phyloP scores from a whole-genome alignment of 1,140 invertebrate genomes.

The Temnothorax longispinosus region DNA sequence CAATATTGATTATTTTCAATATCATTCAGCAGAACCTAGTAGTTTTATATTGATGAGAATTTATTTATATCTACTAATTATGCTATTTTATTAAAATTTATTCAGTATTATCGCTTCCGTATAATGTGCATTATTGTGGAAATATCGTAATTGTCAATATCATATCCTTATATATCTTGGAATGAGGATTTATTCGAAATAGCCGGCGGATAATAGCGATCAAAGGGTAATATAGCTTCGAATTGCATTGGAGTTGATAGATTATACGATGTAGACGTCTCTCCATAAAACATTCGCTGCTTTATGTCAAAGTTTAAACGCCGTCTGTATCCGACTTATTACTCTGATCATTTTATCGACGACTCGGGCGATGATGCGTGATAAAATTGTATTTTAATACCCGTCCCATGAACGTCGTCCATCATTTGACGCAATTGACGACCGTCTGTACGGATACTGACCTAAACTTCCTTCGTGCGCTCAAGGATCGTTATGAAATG shows the following conservation, averaged over 20 bases:
- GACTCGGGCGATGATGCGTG: neutral
- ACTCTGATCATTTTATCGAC: neutral
- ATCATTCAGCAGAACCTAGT: neutral
- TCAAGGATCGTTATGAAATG: slow-evolving; percentile 73
- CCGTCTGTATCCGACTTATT: neutral
- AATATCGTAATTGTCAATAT: neutral
- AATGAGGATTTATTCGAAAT: neutral
- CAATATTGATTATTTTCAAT: no score
- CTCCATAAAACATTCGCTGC: slow-evolving; percentile 8
- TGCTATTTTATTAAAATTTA: neutral
- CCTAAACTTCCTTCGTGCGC: slow-evolving; percentile 49
- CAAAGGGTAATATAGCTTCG: neutral
- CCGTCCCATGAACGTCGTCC: neutral
- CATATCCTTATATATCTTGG: neutral
- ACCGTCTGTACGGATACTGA: slow-evolving; percentile 61
- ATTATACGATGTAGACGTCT: neutral
- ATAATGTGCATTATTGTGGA: neutral
- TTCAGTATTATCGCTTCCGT: neutral
- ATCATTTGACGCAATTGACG: slow-evolving; percentile 15
- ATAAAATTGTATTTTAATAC: slow-evolving; percentile 43
- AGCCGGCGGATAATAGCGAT: neutral
- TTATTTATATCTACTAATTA: neutral
- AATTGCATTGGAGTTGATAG: slow-evolving; percentile 15
- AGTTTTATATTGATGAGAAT: neutral
- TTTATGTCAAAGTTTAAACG: slow-evolving; percentile 38